Evolutionary conservation across 2,888 invertebrate genomes (phyloP).

Genomic region (Troides oblongomaculatus): DNA sequence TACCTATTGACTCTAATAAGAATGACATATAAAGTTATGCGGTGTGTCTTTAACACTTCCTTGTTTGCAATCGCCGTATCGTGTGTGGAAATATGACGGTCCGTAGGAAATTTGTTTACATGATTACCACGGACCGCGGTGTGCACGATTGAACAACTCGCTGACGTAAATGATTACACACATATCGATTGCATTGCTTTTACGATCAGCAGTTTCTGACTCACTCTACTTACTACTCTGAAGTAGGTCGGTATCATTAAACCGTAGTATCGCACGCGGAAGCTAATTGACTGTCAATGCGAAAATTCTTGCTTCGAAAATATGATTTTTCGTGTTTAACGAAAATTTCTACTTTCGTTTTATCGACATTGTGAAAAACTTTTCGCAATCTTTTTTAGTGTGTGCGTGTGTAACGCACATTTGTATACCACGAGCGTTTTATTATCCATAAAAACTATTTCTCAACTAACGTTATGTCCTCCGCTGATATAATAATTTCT

Average conservation of each 20-base stretch:
- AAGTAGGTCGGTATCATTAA: conserved; percentile 26
- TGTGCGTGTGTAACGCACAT: neutral
- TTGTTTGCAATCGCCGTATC: conserved; percentile 40
- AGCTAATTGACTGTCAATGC: conserved; percentile 17
- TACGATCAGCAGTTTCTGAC: conserved; percentile 28
- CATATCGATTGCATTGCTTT: conserved; percentile 71
- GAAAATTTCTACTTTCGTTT: neutral
- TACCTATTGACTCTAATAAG: neutral
- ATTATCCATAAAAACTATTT: no score
- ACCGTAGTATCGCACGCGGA: conserved; percentile 20
- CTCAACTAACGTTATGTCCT: no score
- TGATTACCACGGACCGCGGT: conserved; percentile 34
- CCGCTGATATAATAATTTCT: no score
- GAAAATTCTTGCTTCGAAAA: neutral
- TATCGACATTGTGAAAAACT: neutral
- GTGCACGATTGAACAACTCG: conserved; percentile 62
- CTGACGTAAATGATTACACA: conserved; percentile 60
- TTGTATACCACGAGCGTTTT: neutral
- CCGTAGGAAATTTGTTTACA: conserved; percentile 28
- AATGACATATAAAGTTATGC: neutral
- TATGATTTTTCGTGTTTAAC: neutral
- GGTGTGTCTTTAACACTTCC: conserved; percentile 7
- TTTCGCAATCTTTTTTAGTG: conserved; percentile 1
- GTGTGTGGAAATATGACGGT: conserved; percentile 38
- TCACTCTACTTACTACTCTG: conserved; percentile 24